Conservation (phyloP, 2,888 invertebrate genomes). For the Caenorhabditis becei region DNA sequence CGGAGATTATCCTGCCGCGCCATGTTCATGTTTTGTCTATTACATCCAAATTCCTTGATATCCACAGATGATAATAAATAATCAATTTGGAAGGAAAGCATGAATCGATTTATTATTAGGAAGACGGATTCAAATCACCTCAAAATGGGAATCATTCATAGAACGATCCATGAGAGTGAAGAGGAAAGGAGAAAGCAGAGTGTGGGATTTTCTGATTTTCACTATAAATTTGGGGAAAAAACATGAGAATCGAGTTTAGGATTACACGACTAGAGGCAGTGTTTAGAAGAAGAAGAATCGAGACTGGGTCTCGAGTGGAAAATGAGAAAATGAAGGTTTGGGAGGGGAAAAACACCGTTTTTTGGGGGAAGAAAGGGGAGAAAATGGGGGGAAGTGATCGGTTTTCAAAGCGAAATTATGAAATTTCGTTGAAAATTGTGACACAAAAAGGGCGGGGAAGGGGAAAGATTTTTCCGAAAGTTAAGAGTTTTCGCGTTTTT, state of each 20-base stretch:
- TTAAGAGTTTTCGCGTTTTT: background rate
- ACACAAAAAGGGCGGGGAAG: background rate
- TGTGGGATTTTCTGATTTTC: conserved; percentile 11
- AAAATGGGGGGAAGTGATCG: too few relatives aligned
- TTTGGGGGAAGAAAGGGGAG: background rate
- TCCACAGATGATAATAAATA: background rate
- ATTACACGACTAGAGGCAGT: conserved; percentile 63
- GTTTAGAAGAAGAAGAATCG: conserved; percentile 19
- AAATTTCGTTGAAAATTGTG: conserved; percentile 1
- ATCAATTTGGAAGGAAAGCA: background rate
- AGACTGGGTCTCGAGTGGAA: conserved; percentile 21
- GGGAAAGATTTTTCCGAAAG: background rate
- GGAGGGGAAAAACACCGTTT: background rate
- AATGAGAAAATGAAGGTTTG: background rate
- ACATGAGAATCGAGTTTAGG: conserved; percentile 38
- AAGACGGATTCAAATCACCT: too few relatives aligned
- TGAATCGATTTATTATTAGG: background rate
- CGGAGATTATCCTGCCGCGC: too few relatives aligned
- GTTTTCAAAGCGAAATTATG: background rate
- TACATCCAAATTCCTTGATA: background rate
- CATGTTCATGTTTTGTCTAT: background rate
- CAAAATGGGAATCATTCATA: conserved; percentile 15
- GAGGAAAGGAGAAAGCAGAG: conserved; percentile 30
- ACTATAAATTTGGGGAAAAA: background rate
- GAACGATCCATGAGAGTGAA: conserved; percentile 2